A percentile compares a stretch with the other conserved stretches of the same genome.
Evolutionary conservation across 2,888 invertebrate species (phyloP).

Genomic region (Carabus problematicus): DNA sequence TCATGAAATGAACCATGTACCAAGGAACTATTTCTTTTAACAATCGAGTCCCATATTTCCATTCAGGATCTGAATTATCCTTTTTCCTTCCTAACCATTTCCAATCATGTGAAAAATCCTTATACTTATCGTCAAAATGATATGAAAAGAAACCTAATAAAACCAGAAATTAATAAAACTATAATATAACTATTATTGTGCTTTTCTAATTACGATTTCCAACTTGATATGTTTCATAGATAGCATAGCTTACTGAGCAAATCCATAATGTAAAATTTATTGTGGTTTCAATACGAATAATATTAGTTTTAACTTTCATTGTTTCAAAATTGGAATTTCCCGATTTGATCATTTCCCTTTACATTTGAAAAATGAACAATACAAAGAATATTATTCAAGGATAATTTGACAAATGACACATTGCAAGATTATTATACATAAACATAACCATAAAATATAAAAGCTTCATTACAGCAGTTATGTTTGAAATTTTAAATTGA

Average conservation of each 20-base stretch:
- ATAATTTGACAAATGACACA: background rate
- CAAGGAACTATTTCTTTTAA: slow-evolving; percentile 64
- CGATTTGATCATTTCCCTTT: no score
- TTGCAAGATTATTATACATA: background rate
- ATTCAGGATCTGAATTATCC: slow-evolving; percentile 76
- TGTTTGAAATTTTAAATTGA: slow-evolving; percentile 1
- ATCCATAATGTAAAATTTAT: slow-evolving; percentile 65
- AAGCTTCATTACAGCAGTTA: background rate
- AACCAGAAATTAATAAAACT: slow-evolving; percentile 34
- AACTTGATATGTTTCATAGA: slow-evolving; percentile 63
- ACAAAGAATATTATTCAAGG: background rate
- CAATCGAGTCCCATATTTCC: slow-evolving; percentile 70
- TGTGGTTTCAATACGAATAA: slow-evolving; percentile 56
- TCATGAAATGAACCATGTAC: slow-evolving; percentile 63
- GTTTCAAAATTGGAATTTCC: background rate
- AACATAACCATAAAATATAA: background rate
- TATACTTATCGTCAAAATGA: slow-evolving; percentile 56
- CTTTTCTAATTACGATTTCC: slow-evolving; percentile 62
- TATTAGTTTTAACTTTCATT: slow-evolving; percentile 9
- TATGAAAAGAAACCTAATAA: slow-evolving; percentile 55
- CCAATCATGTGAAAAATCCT: slow-evolving; percentile 68
- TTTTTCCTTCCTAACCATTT: slow-evolving; percentile 62
- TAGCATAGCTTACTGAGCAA: slow-evolving; percentile 63
- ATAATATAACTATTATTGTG: slow-evolving; percentile 17
- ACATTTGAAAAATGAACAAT: background rate